phyloP scores from a whole-genome alignment of 2,113 vertebrate species.

The Nyctibius bracteatus region DNA sequence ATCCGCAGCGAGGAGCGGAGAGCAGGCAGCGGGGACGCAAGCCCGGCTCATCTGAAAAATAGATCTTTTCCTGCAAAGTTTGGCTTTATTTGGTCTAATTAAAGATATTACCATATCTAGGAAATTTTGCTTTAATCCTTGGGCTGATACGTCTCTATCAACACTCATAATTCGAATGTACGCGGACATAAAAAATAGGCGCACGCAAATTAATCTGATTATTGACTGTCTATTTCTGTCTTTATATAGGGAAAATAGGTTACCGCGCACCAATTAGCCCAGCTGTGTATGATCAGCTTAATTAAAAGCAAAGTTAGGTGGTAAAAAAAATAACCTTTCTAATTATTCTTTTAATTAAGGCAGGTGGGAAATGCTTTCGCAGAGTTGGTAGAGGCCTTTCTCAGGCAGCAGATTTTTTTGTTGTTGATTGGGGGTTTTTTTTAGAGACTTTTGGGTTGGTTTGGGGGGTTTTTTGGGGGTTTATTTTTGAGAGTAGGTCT shows the following conservation, averaged over 20 bases:
- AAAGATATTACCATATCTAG: accelerated
- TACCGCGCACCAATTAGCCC: neutral
- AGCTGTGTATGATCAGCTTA: neutral
- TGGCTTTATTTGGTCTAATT: neutral
- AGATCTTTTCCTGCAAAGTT: accelerated
- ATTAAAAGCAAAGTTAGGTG: neutral
- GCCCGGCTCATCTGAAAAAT: neutral
- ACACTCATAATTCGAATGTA: neutral
- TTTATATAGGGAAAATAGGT: neutral
- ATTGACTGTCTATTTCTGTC: neutral
- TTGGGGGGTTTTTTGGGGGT: no score
- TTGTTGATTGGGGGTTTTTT: neutral
- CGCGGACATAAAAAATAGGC: accelerated
- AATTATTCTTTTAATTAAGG: neutral
- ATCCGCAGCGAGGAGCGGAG: neutral
- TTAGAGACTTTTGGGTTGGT: neutral
- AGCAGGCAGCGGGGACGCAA: neutral
- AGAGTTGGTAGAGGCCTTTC: neutral
- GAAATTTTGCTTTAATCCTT: neutral
- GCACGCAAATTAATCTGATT: neutral
- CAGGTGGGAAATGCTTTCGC: neutral
- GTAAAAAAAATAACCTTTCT: neutral
- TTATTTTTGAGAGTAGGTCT: neutral
- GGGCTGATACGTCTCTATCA: neutral
- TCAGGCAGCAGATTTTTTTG: accelerated